Evolutionary conservation across 2,113 vertebrate genomes (phyloP).

Genomic region (Pelecanus crispus): DNA sequence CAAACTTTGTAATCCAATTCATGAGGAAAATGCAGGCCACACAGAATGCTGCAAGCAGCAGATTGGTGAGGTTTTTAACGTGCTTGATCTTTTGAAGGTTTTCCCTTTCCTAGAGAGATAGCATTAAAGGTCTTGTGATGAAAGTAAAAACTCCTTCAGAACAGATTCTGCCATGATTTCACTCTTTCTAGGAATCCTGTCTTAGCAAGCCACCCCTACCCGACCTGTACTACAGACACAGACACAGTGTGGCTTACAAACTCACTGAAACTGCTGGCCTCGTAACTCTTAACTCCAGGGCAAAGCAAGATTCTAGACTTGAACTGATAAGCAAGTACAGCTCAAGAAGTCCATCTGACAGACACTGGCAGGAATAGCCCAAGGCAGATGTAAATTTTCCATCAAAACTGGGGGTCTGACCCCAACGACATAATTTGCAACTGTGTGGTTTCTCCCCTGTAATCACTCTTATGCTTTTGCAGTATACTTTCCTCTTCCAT

Average conservation of each 20-base stretch:
- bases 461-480: neutral
- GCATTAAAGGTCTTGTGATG: neutral
- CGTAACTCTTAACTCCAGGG: neutral
- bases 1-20: neutral
- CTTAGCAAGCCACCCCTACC: neutral
- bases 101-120: neutral
- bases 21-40: neutral
- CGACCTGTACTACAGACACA: neutral
- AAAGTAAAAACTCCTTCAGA: neutral
- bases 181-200: neutral
- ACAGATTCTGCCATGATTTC: neutral
- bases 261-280: neutral
- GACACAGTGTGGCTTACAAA: neutral
- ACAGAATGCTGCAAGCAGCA: neutral
- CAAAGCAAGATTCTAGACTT: neutral
- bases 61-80: neutral
- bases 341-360: neutral
- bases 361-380: neutral
- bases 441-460: neutral
- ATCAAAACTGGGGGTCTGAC: neutral
- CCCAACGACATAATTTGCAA: neutral
- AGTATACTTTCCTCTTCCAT: neutral
- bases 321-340: neutral
- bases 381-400: neutral
- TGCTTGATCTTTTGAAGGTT: neutral